phyloP scores from a whole-genome alignment of 2,113 vertebrate species.

The Nicator chloris region DNA sequence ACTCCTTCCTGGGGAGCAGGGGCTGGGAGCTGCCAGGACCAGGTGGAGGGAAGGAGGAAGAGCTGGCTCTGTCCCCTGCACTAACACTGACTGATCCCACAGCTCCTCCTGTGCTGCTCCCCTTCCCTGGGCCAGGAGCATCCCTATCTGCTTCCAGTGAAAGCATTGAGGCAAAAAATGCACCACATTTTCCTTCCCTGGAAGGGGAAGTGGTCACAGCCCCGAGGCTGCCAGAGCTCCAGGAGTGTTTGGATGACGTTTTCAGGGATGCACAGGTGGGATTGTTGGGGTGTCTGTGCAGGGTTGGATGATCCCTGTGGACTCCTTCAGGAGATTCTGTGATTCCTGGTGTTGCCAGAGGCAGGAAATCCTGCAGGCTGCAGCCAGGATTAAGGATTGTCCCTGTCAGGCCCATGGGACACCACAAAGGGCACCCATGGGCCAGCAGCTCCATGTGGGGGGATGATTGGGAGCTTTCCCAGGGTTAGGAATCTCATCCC shows the following conservation, averaged over 20 bases:
- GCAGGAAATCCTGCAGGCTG: background rate
- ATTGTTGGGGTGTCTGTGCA: background rate
- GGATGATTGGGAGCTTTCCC: background rate
- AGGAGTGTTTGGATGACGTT: rapidly evolving
- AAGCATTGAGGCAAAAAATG: background rate
- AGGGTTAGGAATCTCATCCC: background rate
- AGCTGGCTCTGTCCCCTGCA: background rate
- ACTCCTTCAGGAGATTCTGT: background rate
- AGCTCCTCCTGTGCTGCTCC: background rate
- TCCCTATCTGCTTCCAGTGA: background rate
- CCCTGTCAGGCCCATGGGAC: background rate
- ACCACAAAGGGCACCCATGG: background rate
- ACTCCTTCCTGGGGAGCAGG: background rate
- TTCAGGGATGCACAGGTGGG: background rate
- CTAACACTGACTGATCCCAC: rapidly evolving
- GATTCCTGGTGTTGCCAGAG: background rate
- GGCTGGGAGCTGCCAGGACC: background rate
- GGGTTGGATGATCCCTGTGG: background rate
- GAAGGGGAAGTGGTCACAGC: background rate
- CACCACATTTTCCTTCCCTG: background rate
- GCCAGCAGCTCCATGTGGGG: background rate
- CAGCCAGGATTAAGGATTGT: rapidly evolving
- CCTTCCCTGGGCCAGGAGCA: background rate
- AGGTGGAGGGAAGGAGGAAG: background rate
- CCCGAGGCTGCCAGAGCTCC: background rate